Evolutionary conservation across 2,113 vertebrate species (phyloP).

Genomic region (Uria lomvia): DNA sequence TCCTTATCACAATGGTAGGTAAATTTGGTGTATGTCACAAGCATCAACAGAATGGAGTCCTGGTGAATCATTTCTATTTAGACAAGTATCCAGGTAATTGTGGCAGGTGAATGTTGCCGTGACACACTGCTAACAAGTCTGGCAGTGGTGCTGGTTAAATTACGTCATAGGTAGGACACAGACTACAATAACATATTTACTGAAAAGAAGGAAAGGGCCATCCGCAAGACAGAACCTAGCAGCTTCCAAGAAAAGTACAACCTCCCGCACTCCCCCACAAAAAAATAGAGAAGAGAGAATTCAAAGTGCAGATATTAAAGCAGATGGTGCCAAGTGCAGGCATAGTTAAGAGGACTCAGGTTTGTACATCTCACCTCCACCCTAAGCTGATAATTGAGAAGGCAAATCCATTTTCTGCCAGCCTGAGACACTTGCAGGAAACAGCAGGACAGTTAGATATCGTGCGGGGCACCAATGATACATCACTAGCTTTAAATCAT

Average conservation of each 20-base stretch:
- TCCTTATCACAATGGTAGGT: neutral
- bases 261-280: neutral
- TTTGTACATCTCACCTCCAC: accelerated
- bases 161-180: neutral
- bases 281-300: neutral
- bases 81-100: neutral
- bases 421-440: neutral
- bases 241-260: neutral
- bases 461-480: accelerated
- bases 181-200: neutral
- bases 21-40: neutral
- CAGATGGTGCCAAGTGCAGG: neutral
- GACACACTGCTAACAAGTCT: neutral
- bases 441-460: neutral
- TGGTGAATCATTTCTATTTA: neutral
- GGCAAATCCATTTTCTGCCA: neutral
- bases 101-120: neutral
- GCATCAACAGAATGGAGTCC: neutral
- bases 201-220: neutral
- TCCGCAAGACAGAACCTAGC: neutral
- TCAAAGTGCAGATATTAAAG: neutral
- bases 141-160: neutral
- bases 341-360: neutral
- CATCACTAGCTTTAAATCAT: neutral
- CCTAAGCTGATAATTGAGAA: neutral